Base-by-base conservation (phyloP, 2,888 invertebrate species). In the Cosmopolites sordidus region DNA sequence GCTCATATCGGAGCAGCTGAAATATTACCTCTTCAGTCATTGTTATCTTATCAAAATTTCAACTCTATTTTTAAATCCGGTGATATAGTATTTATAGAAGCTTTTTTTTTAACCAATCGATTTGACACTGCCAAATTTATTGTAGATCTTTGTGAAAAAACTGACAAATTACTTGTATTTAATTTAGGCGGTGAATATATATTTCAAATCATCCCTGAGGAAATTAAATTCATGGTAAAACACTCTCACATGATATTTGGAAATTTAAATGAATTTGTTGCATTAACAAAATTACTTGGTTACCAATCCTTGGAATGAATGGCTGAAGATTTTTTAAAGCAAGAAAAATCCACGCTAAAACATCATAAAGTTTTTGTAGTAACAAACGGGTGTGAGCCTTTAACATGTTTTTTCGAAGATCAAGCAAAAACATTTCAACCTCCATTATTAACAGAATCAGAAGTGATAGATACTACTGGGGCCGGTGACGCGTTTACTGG, bases 401-500 rank as follows among this genome's bases (percentile, higher is more conserved):
- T 83, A 1, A 67, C 79, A 41, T 77, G 83, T 55, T 64, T 69
- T 8, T 62, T 64, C 51, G 50, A 66, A 6, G 60, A 64, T n/a
- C 62, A 70, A 27, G 38, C 40, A 43, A 48, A 48, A 15, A 43
- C 67, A 49, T 63, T 67, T 27, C n/a, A 56, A 1, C 77, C 78
- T 1, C 75, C 75, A 1, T 59, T 67, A 33, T 66, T 79, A n/a
- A 65, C 72, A 0, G 48, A 66, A 8, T 59, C 65, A 11, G 62
- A 73, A 30, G 71, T 82, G 43, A 73, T 75, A 43, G 82, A 83
- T 65, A 78, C 80, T 1, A 81, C 79, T 1, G 82, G 81, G 2
- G 81, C 81, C 2, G 82, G 82, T 1, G 83, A 83, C 67, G 73
- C 81, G 1, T 82, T 83, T 70, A 77, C 77, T 1, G 80, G 78